These are phyloP conservation scores for Andrena minutula DNA, from an alignment of 2,888 invertebrate genomes.

Conservation along the genomic window DNA sequence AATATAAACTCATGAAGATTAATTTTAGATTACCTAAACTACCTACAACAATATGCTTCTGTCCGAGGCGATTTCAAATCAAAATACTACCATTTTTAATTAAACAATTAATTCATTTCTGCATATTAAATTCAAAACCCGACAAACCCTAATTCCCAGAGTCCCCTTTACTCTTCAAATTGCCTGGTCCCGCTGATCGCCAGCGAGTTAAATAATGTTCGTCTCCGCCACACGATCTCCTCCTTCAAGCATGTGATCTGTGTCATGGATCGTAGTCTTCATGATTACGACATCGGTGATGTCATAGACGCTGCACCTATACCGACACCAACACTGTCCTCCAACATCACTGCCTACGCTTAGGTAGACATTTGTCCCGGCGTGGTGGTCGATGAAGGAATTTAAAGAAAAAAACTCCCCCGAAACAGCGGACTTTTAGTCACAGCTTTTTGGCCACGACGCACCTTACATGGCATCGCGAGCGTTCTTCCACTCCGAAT, in stretches of 20 bases:
- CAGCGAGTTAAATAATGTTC: conserved; percentile 5
- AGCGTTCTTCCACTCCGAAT: too few species aligned
- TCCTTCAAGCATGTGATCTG: conserved; percentile 58
- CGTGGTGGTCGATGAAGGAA: background rate
- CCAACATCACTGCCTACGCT: conserved; percentile 52
- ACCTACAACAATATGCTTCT: too few species aligned
- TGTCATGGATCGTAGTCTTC: conserved; percentile 71
- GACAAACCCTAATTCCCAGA: too few species aligned
- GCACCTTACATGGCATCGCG: too few species aligned
- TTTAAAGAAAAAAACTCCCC: background rate
- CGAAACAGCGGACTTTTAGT: too few species aligned
- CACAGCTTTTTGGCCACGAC: too few species aligned
- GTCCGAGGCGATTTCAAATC: too few species aligned
- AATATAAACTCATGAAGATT: too few species aligned
- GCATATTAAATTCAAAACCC: too few species aligned
- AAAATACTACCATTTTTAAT: too few species aligned
- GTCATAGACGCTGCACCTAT: conserved; percentile 67
- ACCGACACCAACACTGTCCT: conserved; percentile 34
- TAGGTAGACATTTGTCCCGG: conserved; percentile 51
- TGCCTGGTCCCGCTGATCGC: background rate
- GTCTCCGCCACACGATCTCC: conserved; percentile 47
- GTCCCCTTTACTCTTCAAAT: background rate
- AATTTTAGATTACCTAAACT: too few species aligned
- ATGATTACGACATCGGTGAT: conserved; percentile 78
- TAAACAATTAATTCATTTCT: too few species aligned